Evolutionary conservation across 2,888 invertebrate species (phyloP).

Genomic region (Thysanoteuthis rhombus): DNA sequence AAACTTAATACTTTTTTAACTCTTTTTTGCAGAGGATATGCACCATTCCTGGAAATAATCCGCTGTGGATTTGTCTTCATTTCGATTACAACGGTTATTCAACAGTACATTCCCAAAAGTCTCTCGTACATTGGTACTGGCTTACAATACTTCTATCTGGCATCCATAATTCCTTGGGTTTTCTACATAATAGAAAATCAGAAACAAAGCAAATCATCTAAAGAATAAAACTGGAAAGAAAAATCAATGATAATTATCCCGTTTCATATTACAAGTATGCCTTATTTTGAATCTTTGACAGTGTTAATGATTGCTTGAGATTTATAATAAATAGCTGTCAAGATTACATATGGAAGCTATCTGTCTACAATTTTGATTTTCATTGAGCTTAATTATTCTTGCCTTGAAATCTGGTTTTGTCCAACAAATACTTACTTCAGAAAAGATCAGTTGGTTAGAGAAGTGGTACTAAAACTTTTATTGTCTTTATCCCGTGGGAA

Average conservation of each 20-base stretch:
- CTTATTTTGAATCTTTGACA: neutral
- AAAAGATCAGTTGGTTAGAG: too few relatives aligned
- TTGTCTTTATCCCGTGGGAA: too few relatives aligned
- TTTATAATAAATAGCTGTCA: neutral
- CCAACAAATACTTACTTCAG: too few relatives aligned
- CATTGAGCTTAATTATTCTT: too few relatives aligned
- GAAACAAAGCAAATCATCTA: neutral
- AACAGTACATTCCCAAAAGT: neutral
- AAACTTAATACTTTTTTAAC: neutral
- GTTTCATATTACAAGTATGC: neutral
- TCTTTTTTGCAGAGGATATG: neutral
- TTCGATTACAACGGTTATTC: neutral
- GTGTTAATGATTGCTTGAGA: too few relatives aligned
- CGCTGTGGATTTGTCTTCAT: neutral
- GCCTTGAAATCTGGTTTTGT: too few relatives aligned
- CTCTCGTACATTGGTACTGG: neutral
- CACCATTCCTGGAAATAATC: neutral
- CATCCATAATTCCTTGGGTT: neutral
- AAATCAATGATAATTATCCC: neutral
- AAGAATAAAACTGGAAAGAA: neutral
- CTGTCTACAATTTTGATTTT: too few relatives aligned
- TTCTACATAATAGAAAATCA: neutral
- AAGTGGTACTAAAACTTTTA: too few relatives aligned
- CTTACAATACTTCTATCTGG: neutral
- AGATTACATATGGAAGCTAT: too few relatives aligned